Conservation (phyloP, 2,888 invertebrate genomes). For the Drosophila niveifrons region DNA sequence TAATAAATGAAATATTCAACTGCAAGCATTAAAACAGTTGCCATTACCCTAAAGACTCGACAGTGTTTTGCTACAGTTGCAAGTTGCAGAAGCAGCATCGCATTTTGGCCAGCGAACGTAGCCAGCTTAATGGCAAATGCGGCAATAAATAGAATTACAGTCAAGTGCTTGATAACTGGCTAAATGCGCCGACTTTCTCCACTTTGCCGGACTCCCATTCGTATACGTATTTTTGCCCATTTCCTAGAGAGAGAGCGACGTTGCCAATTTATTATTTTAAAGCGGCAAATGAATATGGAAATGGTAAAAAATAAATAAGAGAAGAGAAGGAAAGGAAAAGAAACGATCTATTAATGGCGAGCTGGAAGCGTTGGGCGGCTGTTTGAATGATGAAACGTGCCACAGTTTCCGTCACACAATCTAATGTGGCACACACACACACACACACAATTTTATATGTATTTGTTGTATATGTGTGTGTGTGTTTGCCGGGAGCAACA, state of each 20-base stretch:
- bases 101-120: conserved; percentile 36
- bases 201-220: conserved; percentile 4
- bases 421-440: conserved; percentile 34
- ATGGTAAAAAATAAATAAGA: conserved; percentile 34
- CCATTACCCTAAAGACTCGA: background rate
- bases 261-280: conserved; percentile 64
- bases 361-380: conserved; percentile 32
- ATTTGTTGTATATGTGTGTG: conserved; percentile 8
- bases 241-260: background rate
- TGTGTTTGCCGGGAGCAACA: conserved; percentile 55
- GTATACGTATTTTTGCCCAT: background rate
- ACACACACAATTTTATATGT: background rate
- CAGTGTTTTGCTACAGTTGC: background rate
- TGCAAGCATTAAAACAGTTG: background rate
- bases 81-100: conserved; percentile 15
- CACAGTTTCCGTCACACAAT: conserved; percentile 43
- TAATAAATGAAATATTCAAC: too few species aligned
- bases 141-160: conserved; percentile 78
- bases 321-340: conserved; percentile 19
- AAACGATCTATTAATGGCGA: conserved; percentile 44
- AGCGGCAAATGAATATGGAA: conserved; percentile 32
- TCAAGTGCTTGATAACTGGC: conserved; percentile 77
- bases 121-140: conserved; percentile 65
- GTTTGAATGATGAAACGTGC: conserved; percentile 70
- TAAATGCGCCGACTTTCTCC: conserved; percentile 52